Evolutionary conservation across 1,140 invertebrate genomes (phyloP).

Genomic region (Samia ricini): DNA sequence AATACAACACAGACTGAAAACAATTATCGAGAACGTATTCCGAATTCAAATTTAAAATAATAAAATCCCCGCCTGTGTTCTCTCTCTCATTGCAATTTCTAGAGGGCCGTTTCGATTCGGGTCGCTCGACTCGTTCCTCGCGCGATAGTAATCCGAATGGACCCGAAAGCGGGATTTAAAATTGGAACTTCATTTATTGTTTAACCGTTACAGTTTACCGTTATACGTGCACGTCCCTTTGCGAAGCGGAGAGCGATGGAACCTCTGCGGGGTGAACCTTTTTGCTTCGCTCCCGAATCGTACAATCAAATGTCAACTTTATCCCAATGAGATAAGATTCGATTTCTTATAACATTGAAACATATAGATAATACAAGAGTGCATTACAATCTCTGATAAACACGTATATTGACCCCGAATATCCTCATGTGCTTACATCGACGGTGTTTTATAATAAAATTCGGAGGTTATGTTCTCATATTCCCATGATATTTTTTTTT

Average conservation of each 20-base stretch:
- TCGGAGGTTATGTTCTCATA: not conserved
- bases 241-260: constrained; percentile 36
- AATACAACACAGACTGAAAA: not conserved
- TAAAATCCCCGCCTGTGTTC: not conserved
- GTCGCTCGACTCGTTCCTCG: too few relatives aligned
- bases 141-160: constrained; percentile 24
- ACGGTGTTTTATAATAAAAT: not conserved
- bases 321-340: constrained; percentile 7
- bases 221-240: constrained; percentile 53
- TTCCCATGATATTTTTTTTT: not conserved
- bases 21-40: constrained; percentile 5
- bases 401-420: constrained; percentile 37
- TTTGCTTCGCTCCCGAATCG: not conserved
- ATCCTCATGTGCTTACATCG: constrained; percentile 10
- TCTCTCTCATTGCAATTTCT: constrained; percentile 23
- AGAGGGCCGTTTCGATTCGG: constrained; percentile 22
- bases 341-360: constrained; percentile 8
- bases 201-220: constrained; percentile 47
- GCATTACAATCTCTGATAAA: constrained; percentile 42
- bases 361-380: constrained; percentile 11
- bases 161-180: constrained; percentile 32
- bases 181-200: constrained; percentile 43
- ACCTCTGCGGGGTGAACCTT: constrained; percentile 16
- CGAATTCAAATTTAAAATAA: constrained; percentile 6
- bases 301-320: constrained; percentile 23